phyloP scores from a whole-genome alignment of 2,113 vertebrate species.

The Alligator mississippiensis region DNA sequence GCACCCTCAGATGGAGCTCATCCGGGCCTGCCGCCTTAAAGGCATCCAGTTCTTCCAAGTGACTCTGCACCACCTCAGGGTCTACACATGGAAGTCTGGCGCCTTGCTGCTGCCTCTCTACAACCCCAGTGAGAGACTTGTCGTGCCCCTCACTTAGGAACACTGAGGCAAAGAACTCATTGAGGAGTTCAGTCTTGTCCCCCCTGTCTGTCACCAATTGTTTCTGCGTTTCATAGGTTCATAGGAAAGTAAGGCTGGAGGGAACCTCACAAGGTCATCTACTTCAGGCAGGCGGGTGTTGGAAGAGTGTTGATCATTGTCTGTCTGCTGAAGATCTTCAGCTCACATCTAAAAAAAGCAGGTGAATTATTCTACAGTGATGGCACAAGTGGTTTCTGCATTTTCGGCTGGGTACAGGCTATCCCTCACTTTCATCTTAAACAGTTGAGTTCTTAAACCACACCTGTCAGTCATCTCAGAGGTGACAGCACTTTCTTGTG shows the following conservation, averaged over 20 bases:
- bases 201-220: too few relatives aligned
- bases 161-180: too few relatives aligned
- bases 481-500: not conserved
- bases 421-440: not conserved
- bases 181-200: too few relatives aligned
- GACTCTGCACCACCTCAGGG: too few relatives aligned
- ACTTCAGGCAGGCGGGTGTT: not conserved
- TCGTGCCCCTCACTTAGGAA: too few relatives aligned
- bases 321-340: not conserved
- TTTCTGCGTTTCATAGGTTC: rapidly evolving
- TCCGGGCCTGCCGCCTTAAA: too few relatives aligned
- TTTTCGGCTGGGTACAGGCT: not conserved
- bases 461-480: not conserved
- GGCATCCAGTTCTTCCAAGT: too few relatives aligned
- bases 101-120: too few relatives aligned
- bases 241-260: not conserved
- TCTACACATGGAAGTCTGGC: too few relatives aligned
- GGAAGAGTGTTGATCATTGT: not conserved
- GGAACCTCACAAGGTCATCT: not conserved
- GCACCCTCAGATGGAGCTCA: too few relatives aligned
- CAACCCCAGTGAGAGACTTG: too few relatives aligned
- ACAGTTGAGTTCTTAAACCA: not conserved
- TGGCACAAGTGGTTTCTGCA: not conserved
- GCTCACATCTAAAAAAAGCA: not conserved
- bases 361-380: not conserved